phyloP scores from a whole-genome alignment of 2,797 vertebrate species.

The Thunnus albacares region DNA sequence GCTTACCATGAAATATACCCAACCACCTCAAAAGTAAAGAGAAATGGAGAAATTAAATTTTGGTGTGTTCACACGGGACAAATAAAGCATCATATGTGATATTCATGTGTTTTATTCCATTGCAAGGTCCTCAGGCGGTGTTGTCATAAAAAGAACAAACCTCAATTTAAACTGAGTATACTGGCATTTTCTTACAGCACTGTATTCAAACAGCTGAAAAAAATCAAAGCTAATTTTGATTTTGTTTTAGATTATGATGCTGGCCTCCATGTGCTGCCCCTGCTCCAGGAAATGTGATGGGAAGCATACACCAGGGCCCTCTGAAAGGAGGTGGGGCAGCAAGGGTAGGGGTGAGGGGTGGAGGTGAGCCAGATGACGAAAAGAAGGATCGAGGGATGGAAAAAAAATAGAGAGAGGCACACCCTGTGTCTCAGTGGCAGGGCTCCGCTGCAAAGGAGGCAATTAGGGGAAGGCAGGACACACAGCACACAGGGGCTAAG shows the following conservation, averaged over 20 bases:
- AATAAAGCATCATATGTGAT: conserved; percentile 7
- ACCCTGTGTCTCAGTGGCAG: conserved; percentile 65
- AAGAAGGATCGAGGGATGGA: conserved; percentile 31
- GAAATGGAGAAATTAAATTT: no score
- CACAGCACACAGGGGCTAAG: conserved; percentile 61
- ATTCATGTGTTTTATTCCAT: conserved; percentile 10
- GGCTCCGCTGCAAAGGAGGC: conserved; percentile 75
- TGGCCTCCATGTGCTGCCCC: conserved; percentile 4
- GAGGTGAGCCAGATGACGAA: conserved; percentile 35
- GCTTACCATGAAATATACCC: background rate
- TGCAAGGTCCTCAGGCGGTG: background rate
- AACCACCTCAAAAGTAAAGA: background rate
- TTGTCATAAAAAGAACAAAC: conserved; percentile 17
- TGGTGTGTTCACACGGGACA: background rate
- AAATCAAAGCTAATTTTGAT: background rate
- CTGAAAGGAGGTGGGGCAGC: conserved; percentile 38
- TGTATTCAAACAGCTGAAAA: conserved; percentile 4
- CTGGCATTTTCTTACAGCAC: no score
- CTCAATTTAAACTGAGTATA: conserved; percentile 1
- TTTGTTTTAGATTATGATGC: conserved; percentile 7
- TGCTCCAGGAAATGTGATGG: conserved; percentile 35
- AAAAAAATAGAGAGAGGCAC: conserved; percentile 52
- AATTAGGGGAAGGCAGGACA: conserved; percentile 77
- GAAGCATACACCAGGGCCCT: conserved; percentile 52
- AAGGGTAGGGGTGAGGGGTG: conserved; percentile 27